Conservation (phyloP, 2,113 vertebrate species). For the Cyprinodon variegatus region DNA sequence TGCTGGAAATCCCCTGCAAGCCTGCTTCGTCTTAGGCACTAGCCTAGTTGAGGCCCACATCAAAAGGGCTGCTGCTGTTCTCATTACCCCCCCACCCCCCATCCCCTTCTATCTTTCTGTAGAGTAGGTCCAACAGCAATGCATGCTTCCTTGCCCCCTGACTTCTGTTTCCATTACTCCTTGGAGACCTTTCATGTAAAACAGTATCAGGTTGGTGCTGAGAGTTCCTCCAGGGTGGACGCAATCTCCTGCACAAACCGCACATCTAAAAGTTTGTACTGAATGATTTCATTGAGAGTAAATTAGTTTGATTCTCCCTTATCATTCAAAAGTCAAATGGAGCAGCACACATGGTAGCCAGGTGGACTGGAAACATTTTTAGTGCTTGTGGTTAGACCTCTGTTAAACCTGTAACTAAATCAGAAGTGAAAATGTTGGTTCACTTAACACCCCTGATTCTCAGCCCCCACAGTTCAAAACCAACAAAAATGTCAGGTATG, state of each 20-base stretch:
- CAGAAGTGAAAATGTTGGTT: constrained; percentile 16
- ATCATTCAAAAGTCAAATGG: constrained; percentile 1
- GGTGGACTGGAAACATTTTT: constrained; percentile 4
- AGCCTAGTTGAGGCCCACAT: constrained; percentile 66
- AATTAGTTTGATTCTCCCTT: background rate
- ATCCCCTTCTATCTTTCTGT: constrained; percentile 46
- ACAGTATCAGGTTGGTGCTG: background rate
- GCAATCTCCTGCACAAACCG: constrained; percentile 1
- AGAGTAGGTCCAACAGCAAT: constrained; percentile 55
- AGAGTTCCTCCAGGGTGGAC: background rate
- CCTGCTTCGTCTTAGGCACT: constrained; percentile 55
- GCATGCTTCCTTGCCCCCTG: constrained; percentile 24
- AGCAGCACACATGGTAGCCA: constrained; percentile 6
- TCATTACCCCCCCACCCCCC: constrained; percentile 51
- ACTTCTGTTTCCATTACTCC: constrained; percentile 41
- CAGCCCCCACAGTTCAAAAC: constrained; percentile 3
- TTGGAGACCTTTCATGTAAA: background rate
- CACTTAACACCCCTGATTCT: background rate
- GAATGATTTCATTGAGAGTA: constrained; percentile 9
- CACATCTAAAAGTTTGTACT: background rate
- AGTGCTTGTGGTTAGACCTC: constrained; percentile 8
- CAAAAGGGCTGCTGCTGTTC: constrained; percentile 70
- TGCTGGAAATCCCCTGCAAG: constrained; percentile 74
- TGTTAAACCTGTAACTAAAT: background rate
- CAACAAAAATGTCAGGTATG: constrained; percentile 62